A percentile compares a stretch with the other conserved stretches of the same genome.
phyloP scores from a whole-genome alignment of 64 coral and sea anemone species.

The Montipora efflorescens region DNA sequence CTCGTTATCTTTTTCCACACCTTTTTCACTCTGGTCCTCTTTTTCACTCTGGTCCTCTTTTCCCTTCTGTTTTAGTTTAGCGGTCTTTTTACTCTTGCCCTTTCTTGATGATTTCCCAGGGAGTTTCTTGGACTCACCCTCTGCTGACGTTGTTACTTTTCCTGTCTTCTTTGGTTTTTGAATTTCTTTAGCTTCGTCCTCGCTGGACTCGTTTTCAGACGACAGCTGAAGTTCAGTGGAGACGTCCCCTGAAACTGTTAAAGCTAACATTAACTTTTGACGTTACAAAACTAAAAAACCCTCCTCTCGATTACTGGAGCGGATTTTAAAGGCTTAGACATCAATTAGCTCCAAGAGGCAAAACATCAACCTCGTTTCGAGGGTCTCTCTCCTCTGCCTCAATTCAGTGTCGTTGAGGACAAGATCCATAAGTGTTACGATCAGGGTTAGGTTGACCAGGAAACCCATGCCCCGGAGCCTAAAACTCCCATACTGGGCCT shows the following conservation, averaged over 20 bases:
- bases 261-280: too few species aligned
- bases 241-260: background rate
- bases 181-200: background rate
- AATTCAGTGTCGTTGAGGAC: too few species aligned
- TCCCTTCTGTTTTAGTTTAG: background rate
- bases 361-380: too few species aligned
- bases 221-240: background rate
- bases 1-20: background rate
- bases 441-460: too few species aligned
- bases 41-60: background rate
- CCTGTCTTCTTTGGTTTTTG: background rate
- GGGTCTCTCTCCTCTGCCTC: too few species aligned
- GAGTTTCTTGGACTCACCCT: background rate
- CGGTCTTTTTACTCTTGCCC: background rate
- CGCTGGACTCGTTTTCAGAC: background rate
- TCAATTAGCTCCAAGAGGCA: too few species aligned
- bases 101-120: background rate
- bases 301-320: too few species aligned
- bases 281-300: too few species aligned
- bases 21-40: background rate
- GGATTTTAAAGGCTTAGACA: too few species aligned
- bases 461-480: too few species aligned
- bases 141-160: background rate
- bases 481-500: too few species aligned
- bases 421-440: too few species aligned